These are phyloP conservation scores for Podarcis raffonei DNA, from an alignment of 2,113 vertebrate genomes.

Conservation along the genomic window DNA sequence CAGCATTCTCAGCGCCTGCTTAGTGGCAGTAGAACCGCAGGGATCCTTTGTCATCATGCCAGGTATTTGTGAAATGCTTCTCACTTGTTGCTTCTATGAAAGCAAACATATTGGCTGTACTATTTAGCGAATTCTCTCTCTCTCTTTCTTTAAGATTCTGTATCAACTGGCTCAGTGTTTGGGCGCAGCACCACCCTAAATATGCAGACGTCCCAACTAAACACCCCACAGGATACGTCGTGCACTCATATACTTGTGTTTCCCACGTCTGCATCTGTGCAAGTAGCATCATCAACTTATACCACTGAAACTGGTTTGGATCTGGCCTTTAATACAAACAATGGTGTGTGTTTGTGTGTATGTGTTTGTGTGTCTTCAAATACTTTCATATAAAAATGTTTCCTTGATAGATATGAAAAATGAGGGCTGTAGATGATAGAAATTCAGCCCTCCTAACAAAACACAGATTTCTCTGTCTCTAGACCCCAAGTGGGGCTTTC, in stretches of 20 bases:
- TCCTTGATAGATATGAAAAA: neutral
- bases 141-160: slow-evolving; percentile 81
- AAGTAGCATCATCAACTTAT: slow-evolving; percentile 90
- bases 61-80: slow-evolving; percentile 76
- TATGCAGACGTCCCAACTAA: slow-evolving; percentile 96
- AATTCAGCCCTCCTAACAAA: neutral
- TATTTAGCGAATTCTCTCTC: neutral
- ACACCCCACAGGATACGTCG: slow-evolving; percentile 96
- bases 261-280: slow-evolving; percentile 94
- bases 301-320: slow-evolving; percentile 89
- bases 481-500: no score
- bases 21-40: slow-evolving; percentile 97
- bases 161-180: slow-evolving; percentile 95
- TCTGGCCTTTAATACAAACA: slow-evolving; percentile 93
- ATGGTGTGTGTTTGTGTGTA: slow-evolving; percentile 77
- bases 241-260: slow-evolving; percentile 98
- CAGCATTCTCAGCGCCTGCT: slow-evolving; percentile 95
- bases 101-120: rapidly evolving
- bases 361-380: neutral
- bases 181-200: slow-evolving; percentile 96
- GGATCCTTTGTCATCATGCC: slow-evolving; percentile 98
- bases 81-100: neutral
- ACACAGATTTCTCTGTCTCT: neutral
- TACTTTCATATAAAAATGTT: neutral
- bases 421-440: neutral